phyloP scores from a whole-genome alignment of 2,888 invertebrate genomes.

The Dryococelus australis region DNA sequence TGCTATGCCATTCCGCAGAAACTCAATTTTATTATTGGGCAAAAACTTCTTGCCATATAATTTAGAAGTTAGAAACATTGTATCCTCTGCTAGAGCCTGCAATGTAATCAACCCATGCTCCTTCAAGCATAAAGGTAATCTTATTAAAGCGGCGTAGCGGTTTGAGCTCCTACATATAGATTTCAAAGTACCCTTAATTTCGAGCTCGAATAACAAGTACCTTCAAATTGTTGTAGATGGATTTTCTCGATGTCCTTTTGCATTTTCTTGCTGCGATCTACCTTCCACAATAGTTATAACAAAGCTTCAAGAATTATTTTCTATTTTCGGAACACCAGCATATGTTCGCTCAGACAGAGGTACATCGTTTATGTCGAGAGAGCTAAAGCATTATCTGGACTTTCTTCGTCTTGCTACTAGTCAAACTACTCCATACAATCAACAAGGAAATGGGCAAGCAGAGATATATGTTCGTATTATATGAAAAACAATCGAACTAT shows the following conservation, averaged over 20 bases:
- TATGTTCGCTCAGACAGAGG: neutral
- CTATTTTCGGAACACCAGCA: neutral
- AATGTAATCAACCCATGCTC: neutral
- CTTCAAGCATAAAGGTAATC: neutral
- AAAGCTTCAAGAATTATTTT: neutral
- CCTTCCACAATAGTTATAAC: neutral
- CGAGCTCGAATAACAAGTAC: neutral
- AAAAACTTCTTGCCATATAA: neutral
- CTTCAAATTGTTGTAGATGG: neutral
- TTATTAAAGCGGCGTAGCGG: neutral
- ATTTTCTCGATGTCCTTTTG: neutral
- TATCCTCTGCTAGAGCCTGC: neutral
- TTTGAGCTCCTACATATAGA: neutral
- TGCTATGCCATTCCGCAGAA: neutral
- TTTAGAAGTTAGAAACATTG: neutral
- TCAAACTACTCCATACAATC: neutral
- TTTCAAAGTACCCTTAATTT: neutral
- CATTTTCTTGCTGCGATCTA: neutral
- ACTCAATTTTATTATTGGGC: neutral
- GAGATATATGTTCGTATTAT: slow-evolving; percentile 6
- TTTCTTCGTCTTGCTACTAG: neutral
- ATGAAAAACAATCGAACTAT: slow-evolving; percentile 20
- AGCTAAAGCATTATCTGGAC: neutral
- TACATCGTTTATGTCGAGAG: neutral
- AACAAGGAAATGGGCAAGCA: slow-evolving; percentile 20